A percentile compares a stretch with the other conserved stretches of the same genome.
Conservation (phyloP, 2,113 vertebrate species). For the Scolopax mira region DNA sequence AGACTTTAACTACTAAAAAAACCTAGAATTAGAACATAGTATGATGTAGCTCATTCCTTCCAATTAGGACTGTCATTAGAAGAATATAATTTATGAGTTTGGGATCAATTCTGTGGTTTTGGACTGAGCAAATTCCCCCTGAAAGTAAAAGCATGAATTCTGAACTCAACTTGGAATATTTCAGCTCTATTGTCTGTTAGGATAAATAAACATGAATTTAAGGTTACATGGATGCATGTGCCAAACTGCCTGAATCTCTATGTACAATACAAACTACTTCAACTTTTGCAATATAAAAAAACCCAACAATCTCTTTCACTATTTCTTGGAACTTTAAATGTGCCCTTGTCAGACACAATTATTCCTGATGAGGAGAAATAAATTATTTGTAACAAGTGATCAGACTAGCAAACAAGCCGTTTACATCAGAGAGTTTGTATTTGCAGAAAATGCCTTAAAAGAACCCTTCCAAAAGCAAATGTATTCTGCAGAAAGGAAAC, state of each 20-base stretch:
- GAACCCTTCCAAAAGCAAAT: slow-evolving; percentile 62
- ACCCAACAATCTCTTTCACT: not conserved
- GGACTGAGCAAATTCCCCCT: not conserved
- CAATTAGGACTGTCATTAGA: not conserved
- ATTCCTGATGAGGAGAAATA: slow-evolving; percentile 24
- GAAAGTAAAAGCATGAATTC: not conserved
- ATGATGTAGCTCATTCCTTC: not conserved
- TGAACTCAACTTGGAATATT: not conserved
- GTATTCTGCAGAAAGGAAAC: slow-evolving; percentile 70
- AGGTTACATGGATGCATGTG: not conserved
- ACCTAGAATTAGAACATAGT: not conserved
- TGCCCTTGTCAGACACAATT: slow-evolving; percentile 34
- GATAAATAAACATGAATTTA: slow-evolving; percentile 44
- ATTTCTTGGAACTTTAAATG: slow-evolving; percentile 30
- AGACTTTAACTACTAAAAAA: not conserved
- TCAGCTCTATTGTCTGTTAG: not conserved
- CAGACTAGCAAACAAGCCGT: slow-evolving; percentile 20
- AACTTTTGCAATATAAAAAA: not conserved
- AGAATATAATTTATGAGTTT: not conserved
- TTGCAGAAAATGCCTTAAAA: slow-evolving; percentile 64
- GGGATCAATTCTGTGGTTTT: not conserved
- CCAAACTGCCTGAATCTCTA: slow-evolving; percentile 35
- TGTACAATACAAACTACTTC: not conserved
- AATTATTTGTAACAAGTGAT: slow-evolving; percentile 39
- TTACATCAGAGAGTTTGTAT: slow-evolving; percentile 51